Evolutionary conservation across 2,797 vertebrate species (phyloP).

Genomic region (Remorina albescens): DNA sequence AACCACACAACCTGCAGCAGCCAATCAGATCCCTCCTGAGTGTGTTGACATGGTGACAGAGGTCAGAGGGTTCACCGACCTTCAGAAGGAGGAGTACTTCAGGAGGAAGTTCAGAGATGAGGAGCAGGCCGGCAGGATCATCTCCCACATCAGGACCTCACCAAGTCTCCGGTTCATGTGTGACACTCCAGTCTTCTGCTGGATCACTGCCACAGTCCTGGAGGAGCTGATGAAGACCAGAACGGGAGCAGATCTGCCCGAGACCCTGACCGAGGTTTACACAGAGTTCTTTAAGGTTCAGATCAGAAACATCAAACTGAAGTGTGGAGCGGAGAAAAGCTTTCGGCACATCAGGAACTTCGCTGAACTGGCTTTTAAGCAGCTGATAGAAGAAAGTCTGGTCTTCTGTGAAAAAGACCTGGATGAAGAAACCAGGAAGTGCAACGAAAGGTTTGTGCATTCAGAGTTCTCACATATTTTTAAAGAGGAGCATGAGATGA

Average conservation of each 20-base stretch:
- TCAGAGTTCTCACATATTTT: conserved; percentile 58
- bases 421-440: background rate
- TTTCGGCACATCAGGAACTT: conserved; percentile 24
- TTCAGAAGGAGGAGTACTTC: conserved; percentile 31
- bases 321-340: conserved; percentile 17
- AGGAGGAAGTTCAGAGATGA: conserved; percentile 24
- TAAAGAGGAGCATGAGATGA: conserved; percentile 14
- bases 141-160: conserved; percentile 38
- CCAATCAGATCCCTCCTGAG: conserved; percentile 27
- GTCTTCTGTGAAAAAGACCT: conserved; percentile 44
- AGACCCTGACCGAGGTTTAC: conserved; percentile 53
- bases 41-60: conserved; percentile 19
- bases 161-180: conserved; percentile 54
- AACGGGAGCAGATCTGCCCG: conserved; percentile 43
- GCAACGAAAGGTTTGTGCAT: conserved; percentile 11
- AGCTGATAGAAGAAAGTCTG: conserved; percentile 40
- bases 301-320: conserved; percentile 9
- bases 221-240: conserved; percentile 17
- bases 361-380: conserved; percentile 42
- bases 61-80: conserved; percentile 42
- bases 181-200: conserved; percentile 59
- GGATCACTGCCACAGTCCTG: conserved; percentile 49
- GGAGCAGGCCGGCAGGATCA: conserved; percentile 11
- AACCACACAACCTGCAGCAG: conserved; percentile 39
- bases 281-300: conserved; percentile 36